Evolutionary conservation across 2,797 vertebrate genomes (phyloP), one percentile per base, ranked within the genome.

Genomic region (Epinephelus malabaricus): DNA sequence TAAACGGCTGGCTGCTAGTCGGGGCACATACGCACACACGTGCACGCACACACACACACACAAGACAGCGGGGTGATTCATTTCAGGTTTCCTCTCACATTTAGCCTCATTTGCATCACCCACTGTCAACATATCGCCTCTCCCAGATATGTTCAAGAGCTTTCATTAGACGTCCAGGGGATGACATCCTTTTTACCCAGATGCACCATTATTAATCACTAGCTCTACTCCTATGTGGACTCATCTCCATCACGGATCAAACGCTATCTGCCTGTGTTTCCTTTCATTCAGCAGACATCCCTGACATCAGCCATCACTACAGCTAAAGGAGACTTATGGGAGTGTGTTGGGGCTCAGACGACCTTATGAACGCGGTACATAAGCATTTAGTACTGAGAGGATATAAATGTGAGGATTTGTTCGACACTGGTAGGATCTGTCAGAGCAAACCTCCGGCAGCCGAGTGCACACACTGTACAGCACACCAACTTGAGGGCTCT

Each of bases 21-120:
- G 83, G 90, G 64, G 85, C 73, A 55, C 71, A 67, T 12, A 53
- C 78, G 25, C 67, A 46, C 27, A 12, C 56, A 51, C 19, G 9
- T 46, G 21, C 62, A 3, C 50, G 6, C 54, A 21, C 61, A 21
- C 66, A 59, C 63, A 63, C 69, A 61, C 77, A 65, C 77, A 78
- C 70, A 67, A 94, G 83, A 90, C 86, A 77, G 89, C 90, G 81
- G 84, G 92, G 94, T 95, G 95, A 95, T 96, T 95, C 93, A 94
- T 95, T 95, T 93, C 91, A 89, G 89, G 91, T 92, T 91, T 93
- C 93, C 90, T 82, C 89, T 92, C 92, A 93, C 92, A 94, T 95
- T 95, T 95, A 95, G 94, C 93, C 95, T 96, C 94, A 95, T 96
- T 96, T 96, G 95, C 94, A 95, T 95, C 90, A 90, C 90, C 94